Evolutionary conservation across 64 coral and sea anemone genomes (phyloP).

Genomic region (Stichodactyla mertensii): DNA sequence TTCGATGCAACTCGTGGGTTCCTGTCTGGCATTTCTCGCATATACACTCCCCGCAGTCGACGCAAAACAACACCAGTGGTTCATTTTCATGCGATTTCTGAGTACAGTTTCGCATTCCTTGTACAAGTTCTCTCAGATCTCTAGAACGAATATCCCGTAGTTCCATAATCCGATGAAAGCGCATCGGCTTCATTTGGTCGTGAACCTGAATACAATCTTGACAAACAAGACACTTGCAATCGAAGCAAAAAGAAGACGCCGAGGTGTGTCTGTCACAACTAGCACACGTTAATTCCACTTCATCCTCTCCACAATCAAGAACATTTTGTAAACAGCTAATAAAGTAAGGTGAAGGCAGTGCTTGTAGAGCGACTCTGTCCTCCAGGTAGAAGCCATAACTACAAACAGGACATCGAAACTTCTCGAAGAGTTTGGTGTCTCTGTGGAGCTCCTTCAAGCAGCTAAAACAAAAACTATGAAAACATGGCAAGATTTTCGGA

Average conservation of each 20-base stretch:
- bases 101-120: slow-evolving; percentile 47
- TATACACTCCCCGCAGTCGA: slow-evolving; percentile 48
- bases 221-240: slow-evolving; percentile 73
- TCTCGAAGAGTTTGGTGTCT: slow-evolving; percentile 29
- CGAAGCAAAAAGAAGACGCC: slow-evolving; percentile 69
- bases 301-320: slow-evolving; percentile 45
- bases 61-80: slow-evolving; percentile 46
- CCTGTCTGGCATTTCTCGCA: slow-evolving; percentile 46
- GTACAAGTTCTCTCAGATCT: slow-evolving; percentile 57
- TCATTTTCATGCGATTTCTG: slow-evolving; percentile 61
- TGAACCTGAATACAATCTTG: slow-evolving; percentile 64
- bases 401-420: slow-evolving; percentile 57
- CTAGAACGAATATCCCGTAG: slow-evolving; percentile 39
- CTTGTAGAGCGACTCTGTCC: slow-evolving; percentile 34
- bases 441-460: slow-evolving; percentile 49
- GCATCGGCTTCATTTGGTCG: slow-evolving; percentile 58
- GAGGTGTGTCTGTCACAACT: slow-evolving; percentile 55
- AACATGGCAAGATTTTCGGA: slow-evolving; percentile 72
- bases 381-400: slow-evolving; percentile 34
- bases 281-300: slow-evolving; percentile 48
- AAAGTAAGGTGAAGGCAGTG: slow-evolving; percentile 63
- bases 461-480: slow-evolving; percentile 64
- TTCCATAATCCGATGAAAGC: slow-evolving; percentile 41
- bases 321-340: slow-evolving; percentile 67
- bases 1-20: slow-evolving; percentile 24